Percentiles rank a stretch among this genome's conserved stretches.
Conservation (phyloP, 2,113 vertebrate species). For the Todiramphus saurophagus region DNA sequence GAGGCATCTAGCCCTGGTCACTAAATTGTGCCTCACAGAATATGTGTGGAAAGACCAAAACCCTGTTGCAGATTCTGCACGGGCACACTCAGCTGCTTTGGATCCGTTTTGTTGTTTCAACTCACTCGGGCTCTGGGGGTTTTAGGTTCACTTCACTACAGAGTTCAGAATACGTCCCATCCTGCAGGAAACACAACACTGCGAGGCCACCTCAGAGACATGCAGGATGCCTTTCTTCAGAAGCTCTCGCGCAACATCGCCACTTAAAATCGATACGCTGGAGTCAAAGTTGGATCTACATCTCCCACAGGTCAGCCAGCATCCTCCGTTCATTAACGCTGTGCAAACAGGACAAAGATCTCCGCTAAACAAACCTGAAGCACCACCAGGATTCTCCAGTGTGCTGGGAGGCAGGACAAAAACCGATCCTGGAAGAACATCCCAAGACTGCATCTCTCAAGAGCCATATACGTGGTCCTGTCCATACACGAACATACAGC, state of each 20-base stretch:
- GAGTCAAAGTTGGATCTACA: background rate
- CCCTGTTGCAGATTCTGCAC: background rate
- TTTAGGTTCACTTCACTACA: background rate
- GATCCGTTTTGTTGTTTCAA: background rate
- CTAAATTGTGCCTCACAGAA: background rate
- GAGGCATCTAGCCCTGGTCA: background rate
- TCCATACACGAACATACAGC: background rate
- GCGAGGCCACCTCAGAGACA: background rate
- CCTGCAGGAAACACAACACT: background rate
- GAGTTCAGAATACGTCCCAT: background rate
- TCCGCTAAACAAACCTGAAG: background rate
- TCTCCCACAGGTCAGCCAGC: background rate
- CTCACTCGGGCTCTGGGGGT: background rate
- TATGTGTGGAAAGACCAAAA: background rate
- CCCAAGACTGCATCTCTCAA: background rate
- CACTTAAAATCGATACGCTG: background rate
- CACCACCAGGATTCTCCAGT: background rate
- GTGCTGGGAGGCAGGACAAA: background rate
- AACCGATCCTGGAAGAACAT: background rate
- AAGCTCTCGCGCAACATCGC: background rate
- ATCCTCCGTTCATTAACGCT: background rate
- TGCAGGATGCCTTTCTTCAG: background rate
- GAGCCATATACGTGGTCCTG: background rate
- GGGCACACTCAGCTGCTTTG: background rate
- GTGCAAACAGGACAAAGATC: background rate